phyloP scores from a whole-genome alignment of 2,113 vertebrate species.

The Poeciliopsis turrubarensis region DNA sequence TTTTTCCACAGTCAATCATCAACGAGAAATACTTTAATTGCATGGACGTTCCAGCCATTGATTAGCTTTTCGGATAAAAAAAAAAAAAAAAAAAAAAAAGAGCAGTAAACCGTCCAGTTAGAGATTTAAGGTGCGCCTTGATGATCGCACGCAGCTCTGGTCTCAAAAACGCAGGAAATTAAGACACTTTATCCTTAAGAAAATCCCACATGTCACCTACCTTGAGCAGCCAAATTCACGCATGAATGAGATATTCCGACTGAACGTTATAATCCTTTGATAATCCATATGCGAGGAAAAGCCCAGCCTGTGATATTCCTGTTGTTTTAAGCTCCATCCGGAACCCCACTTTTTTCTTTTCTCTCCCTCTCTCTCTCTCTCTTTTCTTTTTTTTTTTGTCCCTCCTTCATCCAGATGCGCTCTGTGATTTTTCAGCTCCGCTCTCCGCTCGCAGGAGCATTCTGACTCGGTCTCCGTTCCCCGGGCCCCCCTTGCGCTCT shows the following conservation, averaged over 20 bases:
- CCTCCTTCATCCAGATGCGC: slow-evolving; percentile 61
- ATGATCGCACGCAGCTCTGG: background rate
- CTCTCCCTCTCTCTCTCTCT: background rate
- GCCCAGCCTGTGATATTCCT: slow-evolving; percentile 59
- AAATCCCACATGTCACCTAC: slow-evolving; percentile 61
- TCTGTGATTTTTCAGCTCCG: slow-evolving; percentile 52
- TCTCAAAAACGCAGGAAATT: background rate
- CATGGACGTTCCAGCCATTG: background rate
- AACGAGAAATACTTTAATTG: background rate
- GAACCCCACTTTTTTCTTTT: slow-evolving; percentile 23
- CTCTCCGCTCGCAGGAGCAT: slow-evolving; percentile 42
- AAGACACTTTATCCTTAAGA: background rate
- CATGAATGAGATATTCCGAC: slow-evolving; percentile 60
- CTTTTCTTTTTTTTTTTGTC: background rate
- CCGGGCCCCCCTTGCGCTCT: slow-evolving; percentile 68
- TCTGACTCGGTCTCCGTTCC: slow-evolving; percentile 67
- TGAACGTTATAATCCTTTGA: slow-evolving; percentile 61
- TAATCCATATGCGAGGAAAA: slow-evolving; percentile 75
- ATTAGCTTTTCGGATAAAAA: background rate
- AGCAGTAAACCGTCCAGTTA: background rate
- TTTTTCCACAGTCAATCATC: background rate
- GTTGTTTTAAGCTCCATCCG: slow-evolving; percentile 48
- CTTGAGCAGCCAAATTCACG: slow-evolving; percentile 66
- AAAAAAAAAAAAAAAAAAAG: background rate
- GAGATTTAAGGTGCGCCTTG: background rate